A percentile compares a stretch with the other conserved stretches of the same genome.
These are phyloP conservation scores for Tachina fera DNA, from an alignment of 2,888 invertebrate species.

Conservation along the genomic window DNA sequence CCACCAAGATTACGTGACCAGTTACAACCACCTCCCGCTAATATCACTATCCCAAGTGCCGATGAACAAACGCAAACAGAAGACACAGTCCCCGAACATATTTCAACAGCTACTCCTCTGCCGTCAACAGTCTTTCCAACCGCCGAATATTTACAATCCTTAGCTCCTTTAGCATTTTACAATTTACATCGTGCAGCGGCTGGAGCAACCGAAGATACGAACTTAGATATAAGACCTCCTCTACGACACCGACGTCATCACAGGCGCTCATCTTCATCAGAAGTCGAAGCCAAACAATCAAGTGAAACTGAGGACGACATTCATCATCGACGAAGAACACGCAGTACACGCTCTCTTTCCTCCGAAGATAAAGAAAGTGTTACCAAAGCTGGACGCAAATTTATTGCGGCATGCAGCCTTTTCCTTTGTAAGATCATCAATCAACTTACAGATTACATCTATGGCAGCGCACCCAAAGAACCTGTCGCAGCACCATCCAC, in stretches of 20 bases:
- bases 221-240: slow-evolving; percentile 79
- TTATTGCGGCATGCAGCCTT: slow-evolving; percentile 87
- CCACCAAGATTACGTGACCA: slow-evolving; percentile 77
- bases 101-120: slow-evolving; percentile 82
- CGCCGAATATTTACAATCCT: slow-evolving; percentile 84
- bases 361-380: slow-evolving; percentile 86
- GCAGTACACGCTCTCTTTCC: slow-evolving; percentile 82
- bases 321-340: slow-evolving; percentile 81
- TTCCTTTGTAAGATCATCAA: slow-evolving; percentile 87
- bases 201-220: slow-evolving; percentile 77
- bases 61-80: slow-evolving; percentile 81
- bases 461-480: slow-evolving; percentile 84
- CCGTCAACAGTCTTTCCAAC: slow-evolving; percentile 83
- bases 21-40: slow-evolving; percentile 47
- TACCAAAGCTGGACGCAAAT: slow-evolving; percentile 88
- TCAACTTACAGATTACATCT: slow-evolving; percentile 86
- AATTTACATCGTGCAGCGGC: slow-evolving; percentile 83
- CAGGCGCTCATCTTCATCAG: slow-evolving; percentile 71
- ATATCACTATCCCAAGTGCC: slow-evolving; percentile 71
- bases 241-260: slow-evolving; percentile 84
- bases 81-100: slow-evolving; percentile 28
- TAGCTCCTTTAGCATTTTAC: slow-evolving; percentile 83
- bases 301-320: slow-evolving; percentile 84
- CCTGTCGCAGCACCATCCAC: slow-evolving; percentile 79
- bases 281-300: slow-evolving; percentile 68